phyloP scores from a whole-genome alignment of 2,797 vertebrate genomes.

The Liparis tanakae region DNA sequence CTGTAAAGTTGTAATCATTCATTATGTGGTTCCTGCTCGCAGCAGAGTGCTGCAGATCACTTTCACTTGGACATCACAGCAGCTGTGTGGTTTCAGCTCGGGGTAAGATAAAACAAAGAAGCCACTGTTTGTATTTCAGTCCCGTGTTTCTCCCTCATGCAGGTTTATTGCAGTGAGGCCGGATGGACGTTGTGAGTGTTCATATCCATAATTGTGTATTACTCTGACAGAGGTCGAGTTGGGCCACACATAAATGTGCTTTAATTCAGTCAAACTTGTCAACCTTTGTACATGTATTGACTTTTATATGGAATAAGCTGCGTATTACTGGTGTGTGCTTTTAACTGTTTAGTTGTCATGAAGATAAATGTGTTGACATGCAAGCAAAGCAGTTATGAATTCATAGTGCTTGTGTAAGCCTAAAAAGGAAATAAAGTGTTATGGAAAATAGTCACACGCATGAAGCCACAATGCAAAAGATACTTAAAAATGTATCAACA shows the following conservation, averaged over 20 bases:
- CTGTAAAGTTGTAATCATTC: slow-evolving; percentile 40
- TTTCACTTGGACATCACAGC: slow-evolving; percentile 33
- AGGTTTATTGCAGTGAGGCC: slow-evolving; percentile 22
- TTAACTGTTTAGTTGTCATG: not conserved
- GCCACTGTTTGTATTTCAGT: slow-evolving; percentile 44
- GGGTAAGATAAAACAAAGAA: slow-evolving; percentile 25
- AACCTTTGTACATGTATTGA: not conserved
- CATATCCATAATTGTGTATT: slow-evolving; percentile 27
- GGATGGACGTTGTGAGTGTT: slow-evolving; percentile 16
- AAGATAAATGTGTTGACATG: not conserved
- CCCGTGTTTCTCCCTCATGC: slow-evolving; percentile 28
- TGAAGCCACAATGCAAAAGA: not conserved
- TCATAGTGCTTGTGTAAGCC: not conserved
- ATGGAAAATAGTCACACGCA: no score
- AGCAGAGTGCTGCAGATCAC: slow-evolving; percentile 26
- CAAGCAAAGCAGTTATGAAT: not conserved
- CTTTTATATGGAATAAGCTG: not conserved
- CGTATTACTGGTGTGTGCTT: not conserved
- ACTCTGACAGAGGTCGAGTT: slow-evolving; percentile 17
- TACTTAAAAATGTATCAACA: not conserved
- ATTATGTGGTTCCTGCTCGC: slow-evolving; percentile 22
- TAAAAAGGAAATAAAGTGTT: not conserved
- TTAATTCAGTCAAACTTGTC: not conserved
- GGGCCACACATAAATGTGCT: slow-evolving; percentile 9
- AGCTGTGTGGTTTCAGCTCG: slow-evolving; percentile 36